phyloP scores from a whole-genome alignment of 2,113 vertebrate species.

The Amia ocellicauda region DNA sequence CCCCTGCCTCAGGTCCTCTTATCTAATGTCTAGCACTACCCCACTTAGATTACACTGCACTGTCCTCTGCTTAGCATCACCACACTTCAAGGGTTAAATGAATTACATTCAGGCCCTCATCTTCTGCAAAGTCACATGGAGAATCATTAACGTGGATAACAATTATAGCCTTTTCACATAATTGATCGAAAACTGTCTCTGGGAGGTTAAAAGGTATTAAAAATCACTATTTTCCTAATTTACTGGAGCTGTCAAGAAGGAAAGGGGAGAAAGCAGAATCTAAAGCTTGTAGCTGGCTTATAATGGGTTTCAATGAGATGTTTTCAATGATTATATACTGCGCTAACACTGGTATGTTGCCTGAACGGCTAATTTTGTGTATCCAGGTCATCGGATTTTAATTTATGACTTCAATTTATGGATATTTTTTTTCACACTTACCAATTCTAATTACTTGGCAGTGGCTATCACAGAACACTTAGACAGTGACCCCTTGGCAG shows the following conservation, averaged over 20 bases:
- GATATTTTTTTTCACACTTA: conserved; percentile 58
- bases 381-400: conserved; percentile 57
- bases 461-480: conserved; percentile 67
- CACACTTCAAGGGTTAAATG: conserved; percentile 63
- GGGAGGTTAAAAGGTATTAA: conserved; percentile 71
- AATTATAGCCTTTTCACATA: conserved; percentile 66
- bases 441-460: conserved; percentile 68
- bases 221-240: conserved; percentile 71
- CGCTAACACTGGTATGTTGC: conserved; percentile 56
- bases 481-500: conserved; percentile 45
- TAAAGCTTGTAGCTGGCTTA: conserved; percentile 49
- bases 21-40: background rate
- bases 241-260: conserved; percentile 63
- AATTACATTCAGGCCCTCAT: conserved; percentile 65
- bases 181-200: conserved; percentile 71
- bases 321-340: conserved; percentile 52
- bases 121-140: conserved; percentile 55
- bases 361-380: conserved; percentile 63
- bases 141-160: conserved; percentile 67
- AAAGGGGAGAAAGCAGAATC: conserved; percentile 57
- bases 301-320: conserved; percentile 68
- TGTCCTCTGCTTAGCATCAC: conserved; percentile 53
- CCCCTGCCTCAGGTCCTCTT: background rate
- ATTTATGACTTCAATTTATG: conserved; percentile 25
- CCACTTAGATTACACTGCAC: conserved; percentile 38